Conservation (phyloP, 2,797 vertebrate genomes). For the Uromys caudimaculatus region DNA sequence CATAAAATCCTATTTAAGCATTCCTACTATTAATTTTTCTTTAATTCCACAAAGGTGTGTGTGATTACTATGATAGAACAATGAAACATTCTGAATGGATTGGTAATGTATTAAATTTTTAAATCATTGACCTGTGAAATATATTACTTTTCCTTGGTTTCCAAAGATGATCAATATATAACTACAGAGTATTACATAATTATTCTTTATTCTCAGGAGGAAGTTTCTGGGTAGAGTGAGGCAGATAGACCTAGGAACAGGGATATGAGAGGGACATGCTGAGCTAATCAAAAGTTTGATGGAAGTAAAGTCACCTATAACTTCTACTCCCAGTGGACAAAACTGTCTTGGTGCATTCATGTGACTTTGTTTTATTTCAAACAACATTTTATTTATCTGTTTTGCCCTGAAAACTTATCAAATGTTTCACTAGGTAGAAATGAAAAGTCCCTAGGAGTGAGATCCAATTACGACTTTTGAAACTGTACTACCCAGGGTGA, state of each 20-base stretch:
- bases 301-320: neutral
- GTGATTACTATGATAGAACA: neutral
- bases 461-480: constrained; percentile 5
- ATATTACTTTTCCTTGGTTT: neutral
- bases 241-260: neutral
- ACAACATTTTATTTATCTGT: neutral
- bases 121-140: neutral
- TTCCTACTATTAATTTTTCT: neutral
- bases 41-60: neutral
- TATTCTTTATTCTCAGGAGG: neutral
- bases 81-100: neutral
- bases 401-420: neutral
- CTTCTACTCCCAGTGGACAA: neutral
- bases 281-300: neutral
- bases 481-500: neutral
- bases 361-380: neutral
- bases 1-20: neutral
- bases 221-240: neutral
- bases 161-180: neutral
- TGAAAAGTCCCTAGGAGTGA: neutral
- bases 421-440: neutral
- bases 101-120: neutral
- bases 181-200: neutral
- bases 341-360: neutral
- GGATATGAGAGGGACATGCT: too few species aligned